Base-by-base conservation (phyloP, 2,113 vertebrate genomes). In the Datnioides undecimradiatus region DNA sequence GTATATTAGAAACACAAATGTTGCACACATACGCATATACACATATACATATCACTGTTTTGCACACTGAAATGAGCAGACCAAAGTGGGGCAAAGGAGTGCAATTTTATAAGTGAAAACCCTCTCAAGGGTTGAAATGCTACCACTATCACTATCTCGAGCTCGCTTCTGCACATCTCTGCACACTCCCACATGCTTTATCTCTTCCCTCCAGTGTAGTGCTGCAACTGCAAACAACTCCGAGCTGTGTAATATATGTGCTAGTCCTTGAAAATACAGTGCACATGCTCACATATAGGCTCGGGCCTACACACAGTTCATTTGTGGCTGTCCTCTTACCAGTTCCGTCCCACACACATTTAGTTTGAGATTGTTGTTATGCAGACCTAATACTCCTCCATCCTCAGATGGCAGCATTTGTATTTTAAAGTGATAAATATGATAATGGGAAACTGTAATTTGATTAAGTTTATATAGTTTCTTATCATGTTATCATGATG, bases 101-200 rank as follows among this genome's bases (percentile, higher is more conserved):
- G 43, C 16, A 36, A 2, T 9, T 41, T 52, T 6, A 21, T 54
- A 31, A 55, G 64, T 33, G 65, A 41, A 45, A 62, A 51, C 36
- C 59, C 16, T 55, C 63, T 45, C 45, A 34, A 3, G 57, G 34
- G 57, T 69, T 27, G 31, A 81, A 88, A 76, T 49, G 40, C 34
- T 2, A 27, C 29, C 45, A 10, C 73, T 46, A 23, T 58, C 70
- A 49, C 34, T 63, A 58, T 83, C 76, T 76, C 45, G 68, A 19
- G 34, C 43, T 80, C 62, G 55, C 63, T 46, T 29, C 52, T 67
- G 55, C 76, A 65, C 77, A 82, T 81, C 58, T 76, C 46, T 8
- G 58, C 73, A 45, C 81, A 80, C 80, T 75, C 87, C 83, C 83
- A 79, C 80, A 57, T 51, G 31, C 70, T 76, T 85, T 80, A 79